A percentile compares a stretch with the other conserved stretches of the same genome.
phyloP scores from a whole-genome alignment of 1,140 invertebrate species.

The Drosophila malerkotliana region DNA sequence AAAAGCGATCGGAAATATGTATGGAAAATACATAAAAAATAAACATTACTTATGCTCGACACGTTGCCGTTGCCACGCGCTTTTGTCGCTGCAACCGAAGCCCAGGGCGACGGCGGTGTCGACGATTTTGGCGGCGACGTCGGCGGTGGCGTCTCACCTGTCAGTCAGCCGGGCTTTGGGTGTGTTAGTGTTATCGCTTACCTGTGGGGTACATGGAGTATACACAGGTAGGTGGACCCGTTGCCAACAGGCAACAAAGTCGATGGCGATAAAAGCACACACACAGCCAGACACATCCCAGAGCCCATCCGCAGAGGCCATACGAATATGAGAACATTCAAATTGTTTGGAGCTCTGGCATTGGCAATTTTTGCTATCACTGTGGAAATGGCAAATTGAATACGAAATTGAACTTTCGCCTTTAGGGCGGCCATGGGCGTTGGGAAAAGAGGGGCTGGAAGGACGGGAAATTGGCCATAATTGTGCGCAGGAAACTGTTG shows the following conservation, averaged over 20 bases:
- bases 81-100: conserved; percentile 51
- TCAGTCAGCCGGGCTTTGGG: conserved; percentile 1
- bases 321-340: conserved; percentile 36
- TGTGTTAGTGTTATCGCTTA: conserved; percentile 65
- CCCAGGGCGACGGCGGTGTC: conserved; percentile 2
- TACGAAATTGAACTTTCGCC: conserved; percentile 78
- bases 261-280: conserved; percentile 62
- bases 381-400: conserved; percentile 78
- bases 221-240: conserved; percentile 25
- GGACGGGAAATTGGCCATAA: conserved; percentile 69
- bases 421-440: conserved; percentile 11
- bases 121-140: background rate
- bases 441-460: conserved; percentile 9
- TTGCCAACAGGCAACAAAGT: conserved; percentile 50
- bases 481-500: conserved; percentile 74
- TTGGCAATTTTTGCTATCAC: conserved; percentile 38
- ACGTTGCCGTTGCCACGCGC: conserved; percentile 48
- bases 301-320: background rate
- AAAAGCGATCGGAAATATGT: conserved; percentile 32
- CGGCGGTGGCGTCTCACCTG: conserved; percentile 7
- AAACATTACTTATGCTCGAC: conserved; percentile 73
- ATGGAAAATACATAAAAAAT: conserved; percentile 50
- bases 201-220: conserved; percentile 40
- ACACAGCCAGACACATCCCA: conserved; percentile 13
- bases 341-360: conserved; percentile 61